phyloP scores from a whole-genome alignment of 1,140 invertebrate species.

The Drosophila ambigua region DNA sequence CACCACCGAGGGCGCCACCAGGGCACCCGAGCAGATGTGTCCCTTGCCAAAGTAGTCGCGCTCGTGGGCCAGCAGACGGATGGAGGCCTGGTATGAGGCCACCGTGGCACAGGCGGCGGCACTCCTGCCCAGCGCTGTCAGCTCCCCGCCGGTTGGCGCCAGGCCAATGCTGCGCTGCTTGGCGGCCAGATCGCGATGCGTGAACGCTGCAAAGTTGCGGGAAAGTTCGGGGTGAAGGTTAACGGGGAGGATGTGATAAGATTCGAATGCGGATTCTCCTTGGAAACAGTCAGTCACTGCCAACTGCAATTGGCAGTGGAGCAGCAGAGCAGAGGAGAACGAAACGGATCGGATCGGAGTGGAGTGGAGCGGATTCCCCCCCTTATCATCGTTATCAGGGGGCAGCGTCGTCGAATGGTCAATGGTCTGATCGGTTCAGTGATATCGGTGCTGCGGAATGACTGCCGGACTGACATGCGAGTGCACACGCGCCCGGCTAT shows the following conservation, averaged over 20 bases:
- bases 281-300: conserved; percentile 40
- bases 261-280: conserved; percentile 11
- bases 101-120: not conserved
- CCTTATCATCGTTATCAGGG: too few species aligned
- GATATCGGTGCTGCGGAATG: not conserved
- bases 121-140: not conserved
- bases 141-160: conserved; percentile 18
- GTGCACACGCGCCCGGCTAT: too few species aligned
- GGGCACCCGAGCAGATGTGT: conserved; percentile 79
- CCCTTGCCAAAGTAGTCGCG: conserved; percentile 70
- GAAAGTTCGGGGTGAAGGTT: conserved; percentile 17
- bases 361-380: too few species aligned
- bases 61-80: conserved; percentile 60
- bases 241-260: conserved; percentile 18
- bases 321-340: too few species aligned
- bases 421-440: not conserved
- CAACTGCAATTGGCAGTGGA: too few species aligned
- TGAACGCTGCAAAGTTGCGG: conserved; percentile 29
- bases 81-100: conserved; percentile 75
- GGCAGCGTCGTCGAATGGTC: too few species aligned
- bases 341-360: too few species aligned
- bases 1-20: conserved; percentile 83
- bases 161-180: conserved; percentile 36
- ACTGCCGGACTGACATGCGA: too few species aligned
- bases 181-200: conserved; percentile 40